These are phyloP conservation scores for Scolanthus callimorphus DNA, from an alignment of 92 coral and sea anemone species.

Conservation along the genomic window DNA sequence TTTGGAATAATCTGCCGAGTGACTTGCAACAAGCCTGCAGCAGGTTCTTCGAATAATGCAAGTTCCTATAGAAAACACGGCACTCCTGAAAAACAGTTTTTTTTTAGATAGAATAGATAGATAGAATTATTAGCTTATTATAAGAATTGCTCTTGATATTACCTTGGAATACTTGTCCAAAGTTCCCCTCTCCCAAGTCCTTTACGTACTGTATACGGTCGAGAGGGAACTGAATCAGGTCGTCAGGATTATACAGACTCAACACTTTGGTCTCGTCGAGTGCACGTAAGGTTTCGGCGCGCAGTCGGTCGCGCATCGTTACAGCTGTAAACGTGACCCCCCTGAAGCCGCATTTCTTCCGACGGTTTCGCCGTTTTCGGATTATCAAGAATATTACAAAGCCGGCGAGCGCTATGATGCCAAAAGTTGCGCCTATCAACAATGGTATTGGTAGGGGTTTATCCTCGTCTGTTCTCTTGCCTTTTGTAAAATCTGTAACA, in stretches of 20 bases:
- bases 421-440: neutral
- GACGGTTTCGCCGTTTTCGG: conserved; percentile 13
- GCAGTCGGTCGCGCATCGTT: conserved; percentile 77
- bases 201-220: conserved; percentile 81
- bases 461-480: neutral
- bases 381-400: neutral
- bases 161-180: conserved; percentile 96
- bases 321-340: conserved; percentile 78
- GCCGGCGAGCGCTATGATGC: neutral
- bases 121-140: no score
- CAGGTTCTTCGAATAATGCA: no score
- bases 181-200: conserved; percentile 97
- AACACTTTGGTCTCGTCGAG: conserved; percentile 70
- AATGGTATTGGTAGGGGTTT: neutral
- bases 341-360: conserved; percentile 28
- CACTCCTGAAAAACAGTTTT: no score
- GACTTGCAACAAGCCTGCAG: no score
- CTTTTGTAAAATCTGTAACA: neutral
- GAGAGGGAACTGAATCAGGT: conserved; percentile 72
- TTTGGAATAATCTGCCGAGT: no score
- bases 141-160: no score
- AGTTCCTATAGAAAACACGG: no score
- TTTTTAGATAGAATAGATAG: no score
- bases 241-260: conserved; percentile 80
- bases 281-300: conserved; percentile 79